Evolutionary conservation across 2,888 invertebrate species (phyloP).

Genomic region (Chrysolina americana): DNA sequence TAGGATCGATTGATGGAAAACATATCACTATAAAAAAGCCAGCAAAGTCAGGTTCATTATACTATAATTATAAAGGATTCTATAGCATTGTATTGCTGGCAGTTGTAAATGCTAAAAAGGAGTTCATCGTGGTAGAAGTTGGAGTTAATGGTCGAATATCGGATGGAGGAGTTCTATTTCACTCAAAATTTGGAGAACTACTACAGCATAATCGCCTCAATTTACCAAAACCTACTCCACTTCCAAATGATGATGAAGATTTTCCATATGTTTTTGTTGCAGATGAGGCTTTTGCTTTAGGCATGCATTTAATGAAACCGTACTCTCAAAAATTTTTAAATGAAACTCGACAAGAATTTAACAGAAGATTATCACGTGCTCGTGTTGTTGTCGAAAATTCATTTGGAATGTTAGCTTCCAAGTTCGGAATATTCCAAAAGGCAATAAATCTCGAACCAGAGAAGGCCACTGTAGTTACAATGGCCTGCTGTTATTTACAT

Average conservation of each 20-base stretch:
- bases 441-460: constrained; percentile 30
- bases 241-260: constrained; percentile 29
- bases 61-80: constrained; percentile 41
- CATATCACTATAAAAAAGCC: constrained; percentile 36
- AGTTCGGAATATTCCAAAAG: constrained; percentile 36
- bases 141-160: constrained; percentile 41
- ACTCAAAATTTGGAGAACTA: constrained; percentile 37
- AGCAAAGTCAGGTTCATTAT: constrained; percentile 37
- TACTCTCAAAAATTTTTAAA: constrained; percentile 25
- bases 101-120: constrained; percentile 38
- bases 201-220: constrained; percentile 30
- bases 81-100: constrained; percentile 41
- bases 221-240: constrained; percentile 32
- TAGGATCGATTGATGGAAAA: constrained; percentile 23
- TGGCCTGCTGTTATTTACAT: constrained; percentile 37
- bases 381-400: constrained; percentile 29
- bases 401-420: constrained; percentile 36
- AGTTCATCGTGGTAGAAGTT: constrained; percentile 39
- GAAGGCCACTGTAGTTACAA: constrained; percentile 30
- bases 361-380: constrained; percentile 29
- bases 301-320: constrained; percentile 30
- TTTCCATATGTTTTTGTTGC: constrained; percentile 33
- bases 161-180: constrained; percentile 37
- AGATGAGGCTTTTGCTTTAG: constrained; percentile 34
- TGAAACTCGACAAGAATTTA: constrained; percentile 30